phyloP scores from a whole-genome alignment of 2,113 vertebrate species.

The Gracilinanus agilis region DNA sequence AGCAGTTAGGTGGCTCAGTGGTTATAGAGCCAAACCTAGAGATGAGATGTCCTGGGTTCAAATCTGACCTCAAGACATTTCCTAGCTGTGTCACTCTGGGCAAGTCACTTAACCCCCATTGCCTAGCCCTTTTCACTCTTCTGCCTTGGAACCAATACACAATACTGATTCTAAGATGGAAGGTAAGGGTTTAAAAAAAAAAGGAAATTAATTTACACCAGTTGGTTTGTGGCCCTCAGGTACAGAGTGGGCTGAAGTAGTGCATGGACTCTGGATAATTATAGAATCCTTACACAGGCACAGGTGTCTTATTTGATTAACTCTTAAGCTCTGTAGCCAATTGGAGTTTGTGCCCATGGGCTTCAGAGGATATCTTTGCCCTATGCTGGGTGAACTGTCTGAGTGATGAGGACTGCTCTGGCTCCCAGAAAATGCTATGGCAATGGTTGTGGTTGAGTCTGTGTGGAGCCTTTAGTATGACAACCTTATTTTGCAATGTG shows the following conservation, averaged over 20 bases:
- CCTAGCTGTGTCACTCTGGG: no score
- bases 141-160: no score
- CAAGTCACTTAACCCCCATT: no score
- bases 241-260: not conserved
- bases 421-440: no score
- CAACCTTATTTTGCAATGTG: not conserved
- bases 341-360: not conserved
- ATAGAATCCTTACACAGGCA: not conserved
- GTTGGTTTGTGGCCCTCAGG: not conserved
- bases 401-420: not conserved
- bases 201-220: not conserved
- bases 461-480: not conserved
- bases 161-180: no score
- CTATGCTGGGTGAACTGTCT: not conserved
- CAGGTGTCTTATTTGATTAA: not conserved
- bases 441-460: not conserved
- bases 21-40: not conserved
- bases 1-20: not conserved
- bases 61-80: not conserved
- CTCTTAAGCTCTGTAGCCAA: not conserved
- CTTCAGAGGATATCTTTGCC: not conserved
- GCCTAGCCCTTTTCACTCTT: no score
- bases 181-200: no score
- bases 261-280: no score
- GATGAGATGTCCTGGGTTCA: not conserved